Evolutionary conservation across 1,140 invertebrate species (phyloP), one percentile per base, ranked within the genome.

Genomic region (Neodiprion pinetum): DNA sequence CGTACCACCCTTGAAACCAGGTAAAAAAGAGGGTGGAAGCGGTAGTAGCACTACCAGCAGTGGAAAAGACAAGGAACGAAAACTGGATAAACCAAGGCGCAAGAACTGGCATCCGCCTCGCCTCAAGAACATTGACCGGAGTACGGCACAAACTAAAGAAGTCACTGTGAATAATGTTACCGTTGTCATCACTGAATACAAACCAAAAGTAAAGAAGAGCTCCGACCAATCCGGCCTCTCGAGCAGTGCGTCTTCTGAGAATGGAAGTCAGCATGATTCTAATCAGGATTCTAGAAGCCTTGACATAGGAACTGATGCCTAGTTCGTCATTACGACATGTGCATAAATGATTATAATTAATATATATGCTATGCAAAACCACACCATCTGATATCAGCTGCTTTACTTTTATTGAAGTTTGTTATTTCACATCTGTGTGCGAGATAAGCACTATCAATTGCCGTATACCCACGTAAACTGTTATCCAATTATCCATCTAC

Each of bases 141-240:
- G 94, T 85, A 94, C 94, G 48, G 96, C 95, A 23, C 94, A 96
- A 82, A 95, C 96, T 49, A 93, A 97, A 85, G 96, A 97, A 88
- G 96, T 98, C 73, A 99, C 97, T 50, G 97, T 98, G 1, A 98
- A 97, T 83, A 97, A 97, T 85, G 96, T 99, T 48, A 99, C 97
- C 23, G 97, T 99, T 61, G 93, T 98, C 71, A 98, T 99, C 80
- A 99, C 97, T 67, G 97, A 99, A 88, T 99, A 97, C 88, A 96
- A 97, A 87, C 95, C 96, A 71, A 97, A 97, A 90, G 86, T 89
- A 67, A 89, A 90, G 77, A 91, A 91, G 77, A 88, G 84, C 74
- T 88, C 87, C 14, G 85, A 91, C 75, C 90, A 91, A 73, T 90
- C 90, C 17, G 89, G 89, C 53, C 77, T 87, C 17, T 90, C 90